Evolutionary conservation across 2,797 vertebrate species (phyloP).

Genomic region (Anomalospiza imberbis): DNA sequence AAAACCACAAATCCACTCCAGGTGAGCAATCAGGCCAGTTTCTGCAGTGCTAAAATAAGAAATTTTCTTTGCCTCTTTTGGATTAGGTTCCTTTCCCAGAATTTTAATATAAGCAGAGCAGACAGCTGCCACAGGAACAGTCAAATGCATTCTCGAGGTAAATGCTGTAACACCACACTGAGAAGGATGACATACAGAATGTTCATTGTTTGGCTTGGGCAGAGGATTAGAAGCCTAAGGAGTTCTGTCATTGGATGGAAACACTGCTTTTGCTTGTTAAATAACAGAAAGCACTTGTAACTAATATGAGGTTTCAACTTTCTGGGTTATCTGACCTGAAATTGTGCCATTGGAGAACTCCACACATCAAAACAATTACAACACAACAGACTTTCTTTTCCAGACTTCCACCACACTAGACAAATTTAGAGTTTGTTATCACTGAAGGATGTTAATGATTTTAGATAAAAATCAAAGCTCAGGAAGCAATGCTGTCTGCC

Average conservation of each 20-base stretch:
- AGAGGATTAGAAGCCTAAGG: neutral
- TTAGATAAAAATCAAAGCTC: slow-evolving; percentile 15
- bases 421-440: neutral
- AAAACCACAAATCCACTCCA: neutral
- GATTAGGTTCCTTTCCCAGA: neutral
- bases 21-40: neutral
- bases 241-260: neutral
- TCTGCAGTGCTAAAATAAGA: neutral
- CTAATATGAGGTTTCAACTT: neutral
- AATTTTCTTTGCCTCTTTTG: neutral
- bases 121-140: neutral
- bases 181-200: neutral
- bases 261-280: neutral
- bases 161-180: neutral
- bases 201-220: neutral
- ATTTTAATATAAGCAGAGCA: neutral
- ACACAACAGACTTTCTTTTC: neutral
- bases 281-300: slow-evolving; percentile 7
- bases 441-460: slow-evolving; percentile 22
- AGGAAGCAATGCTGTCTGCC: slow-evolving; percentile 10
- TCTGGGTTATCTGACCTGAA: slow-evolving; percentile 1
- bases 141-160: neutral
- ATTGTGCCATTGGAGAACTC: slow-evolving; percentile 15
- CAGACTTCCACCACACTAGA: neutral
- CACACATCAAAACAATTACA: slow-evolving; percentile 20